A percentile compares a stretch with the other conserved stretches of the same genome.
Evolutionary conservation across 2,888 invertebrate genomes (phyloP).

Genomic region (Anthoptus insignis): DNA sequence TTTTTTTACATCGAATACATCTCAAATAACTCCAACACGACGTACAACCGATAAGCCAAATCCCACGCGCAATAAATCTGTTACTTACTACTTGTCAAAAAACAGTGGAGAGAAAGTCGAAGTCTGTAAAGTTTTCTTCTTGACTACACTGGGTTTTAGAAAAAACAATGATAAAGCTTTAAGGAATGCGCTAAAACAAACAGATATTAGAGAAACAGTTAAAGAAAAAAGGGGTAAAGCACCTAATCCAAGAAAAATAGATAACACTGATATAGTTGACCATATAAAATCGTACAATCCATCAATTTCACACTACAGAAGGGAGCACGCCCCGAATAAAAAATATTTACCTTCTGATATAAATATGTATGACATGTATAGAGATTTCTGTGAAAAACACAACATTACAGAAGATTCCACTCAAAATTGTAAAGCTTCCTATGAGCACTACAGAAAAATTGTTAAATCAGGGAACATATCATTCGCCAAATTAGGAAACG

Average conservation of each 20-base stretch:
- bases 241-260: not conserved
- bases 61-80: too few relatives aligned
- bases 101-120: not conserved
- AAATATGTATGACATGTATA: not conserved
- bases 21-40: too few relatives aligned
- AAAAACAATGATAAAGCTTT: not conserved
- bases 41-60: too few relatives aligned
- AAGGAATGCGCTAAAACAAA: not conserved
- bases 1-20: too few relatives aligned
- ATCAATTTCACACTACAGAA: not conserved
- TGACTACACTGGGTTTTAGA: not conserved
- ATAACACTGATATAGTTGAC: not conserved
- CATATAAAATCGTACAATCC: not conserved
- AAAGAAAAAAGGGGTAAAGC: not conserved
- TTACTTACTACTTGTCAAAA: too few relatives aligned
- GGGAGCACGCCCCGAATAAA: not conserved
- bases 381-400: slow-evolving; percentile 29
- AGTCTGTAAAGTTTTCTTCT: not conserved
- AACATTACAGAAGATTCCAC: not conserved
- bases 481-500: slow-evolving; percentile 40
- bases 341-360: not conserved
- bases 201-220: not conserved
- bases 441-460: slow-evolving; percentile 38
- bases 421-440: slow-evolving; percentile 32
- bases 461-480: slow-evolving; percentile 38